Percentiles rank a stretch among this genome's conserved stretches.
Conservation (phyloP, 2,113 vertebrate genomes). For the Glareola pratincola region DNA sequence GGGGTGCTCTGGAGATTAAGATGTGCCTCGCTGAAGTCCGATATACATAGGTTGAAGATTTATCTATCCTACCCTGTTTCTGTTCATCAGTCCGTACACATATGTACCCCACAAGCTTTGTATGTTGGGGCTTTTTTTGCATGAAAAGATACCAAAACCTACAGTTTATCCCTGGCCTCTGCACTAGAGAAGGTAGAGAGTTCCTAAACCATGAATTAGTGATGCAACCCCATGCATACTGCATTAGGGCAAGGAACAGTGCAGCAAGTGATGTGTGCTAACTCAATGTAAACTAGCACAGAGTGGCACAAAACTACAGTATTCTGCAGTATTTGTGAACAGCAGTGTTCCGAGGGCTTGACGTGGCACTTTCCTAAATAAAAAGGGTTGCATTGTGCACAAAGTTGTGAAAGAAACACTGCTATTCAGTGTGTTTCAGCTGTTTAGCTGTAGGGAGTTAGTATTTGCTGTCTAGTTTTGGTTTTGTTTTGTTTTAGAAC, state of each 20-base stretch:
- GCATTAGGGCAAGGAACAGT: neutral
- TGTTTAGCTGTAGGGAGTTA: neutral
- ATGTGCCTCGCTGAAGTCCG: neutral
- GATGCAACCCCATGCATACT: neutral
- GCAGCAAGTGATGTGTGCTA: neutral
- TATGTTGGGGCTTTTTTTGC: neutral
- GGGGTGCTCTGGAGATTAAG: neutral
- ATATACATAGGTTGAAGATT: neutral
- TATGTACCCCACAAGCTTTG: neutral
- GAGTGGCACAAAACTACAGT: neutral
- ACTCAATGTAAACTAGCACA: neutral
- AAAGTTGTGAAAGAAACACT: constrained; percentile 10
- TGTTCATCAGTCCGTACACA: neutral
- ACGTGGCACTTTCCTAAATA: neutral
- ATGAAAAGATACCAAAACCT: neutral
- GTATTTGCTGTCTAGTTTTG: neutral
- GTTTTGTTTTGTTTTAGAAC: neutral
- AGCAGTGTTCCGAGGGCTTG: neutral
- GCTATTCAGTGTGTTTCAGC: constrained; percentile 14
- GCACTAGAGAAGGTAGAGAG: neutral
- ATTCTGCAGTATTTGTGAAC: constrained; percentile 26
- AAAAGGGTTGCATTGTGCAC: constrained; percentile 19
- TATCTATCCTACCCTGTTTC: neutral
- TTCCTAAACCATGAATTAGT: constrained; percentile 16
- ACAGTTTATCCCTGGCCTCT: neutral